phyloP scores from a whole-genome alignment of 2,797 vertebrate species.

The Darevskia mixta region DNA sequence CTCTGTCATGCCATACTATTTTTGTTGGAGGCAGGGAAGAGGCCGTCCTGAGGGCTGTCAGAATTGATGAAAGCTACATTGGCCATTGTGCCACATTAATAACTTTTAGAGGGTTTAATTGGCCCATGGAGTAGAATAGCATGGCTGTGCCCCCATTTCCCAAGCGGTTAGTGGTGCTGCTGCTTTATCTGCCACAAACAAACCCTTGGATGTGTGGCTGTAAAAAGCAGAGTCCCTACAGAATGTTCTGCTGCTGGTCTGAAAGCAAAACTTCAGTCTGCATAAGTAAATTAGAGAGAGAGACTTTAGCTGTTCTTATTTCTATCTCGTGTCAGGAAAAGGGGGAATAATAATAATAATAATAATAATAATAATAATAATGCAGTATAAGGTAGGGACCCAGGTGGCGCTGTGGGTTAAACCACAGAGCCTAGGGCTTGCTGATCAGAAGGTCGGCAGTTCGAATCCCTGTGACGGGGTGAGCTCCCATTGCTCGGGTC shows the following conservation, averaged over 20 bases:
- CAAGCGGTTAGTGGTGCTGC: too few relatives aligned
- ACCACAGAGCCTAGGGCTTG: too few relatives aligned
- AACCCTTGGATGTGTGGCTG: background rate
- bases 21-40: background rate
- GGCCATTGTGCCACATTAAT: background rate
- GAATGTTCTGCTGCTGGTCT: too few relatives aligned
- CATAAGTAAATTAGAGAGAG: background rate
- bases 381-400: background rate
- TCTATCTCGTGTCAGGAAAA: too few relatives aligned
- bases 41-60: background rate
- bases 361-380: too few relatives aligned
- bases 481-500: too few relatives aligned
- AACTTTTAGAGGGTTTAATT: background rate
- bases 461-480: too few relatives aligned
- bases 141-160: background rate
- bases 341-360: too few relatives aligned
- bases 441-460: too few relatives aligned
- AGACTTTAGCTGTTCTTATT: too few relatives aligned
- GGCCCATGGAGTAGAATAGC: too few relatives aligned
- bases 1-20: background rate
- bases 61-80: background rate
- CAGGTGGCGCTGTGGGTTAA: too few relatives aligned
- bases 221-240: background rate
- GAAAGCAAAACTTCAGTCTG: background rate
- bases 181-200: background rate